Evolutionary conservation across 2,888 invertebrate genomes (phyloP), one percentile per base, ranked within the genome.

Genomic region (Callinectes sapidus): DNA sequence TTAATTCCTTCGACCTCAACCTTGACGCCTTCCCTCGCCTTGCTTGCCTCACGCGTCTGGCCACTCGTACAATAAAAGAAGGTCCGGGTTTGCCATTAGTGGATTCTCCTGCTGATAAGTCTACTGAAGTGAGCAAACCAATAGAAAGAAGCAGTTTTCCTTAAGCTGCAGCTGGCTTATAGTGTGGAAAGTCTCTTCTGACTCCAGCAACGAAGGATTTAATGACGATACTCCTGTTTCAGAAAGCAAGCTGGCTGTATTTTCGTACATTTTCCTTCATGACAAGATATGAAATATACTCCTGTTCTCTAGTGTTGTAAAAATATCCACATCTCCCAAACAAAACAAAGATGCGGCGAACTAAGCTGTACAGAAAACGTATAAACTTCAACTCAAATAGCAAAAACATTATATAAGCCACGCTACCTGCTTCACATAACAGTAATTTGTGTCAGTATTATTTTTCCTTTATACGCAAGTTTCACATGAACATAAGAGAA

Each of bases 381-480:
- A 48, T 48, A 48, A 48, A 48, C 48, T 48, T 48, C 48, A 48
- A 61, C 61, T 61, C 23, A 18, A 61, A 61, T 61, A 16, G 23
- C 61, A 61, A 61, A 61, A 61, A 61, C 61, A 61, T 61, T 61
- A 61, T 18, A 61, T 23, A 61, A 23, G 61, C 13, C 61, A 61
- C 18, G 61, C 61, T 61, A 61, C 61, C 61, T 61, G 61, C 61
- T 61, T 61, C 61, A 23, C 61, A 61, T 61, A 61, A 61, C 61
- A 61, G 23, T 61, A 61, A 61, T 61, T 61, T 61, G 61, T 61
- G 61, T 61, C 61, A 18, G 61, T 61, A 61, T 61, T 61, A 61
- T 61, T 61, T 61, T 61, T 61, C 61, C 61, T 61, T 61, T 61
- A 61, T 61, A 61, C 61, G 61, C 61, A 61, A 61, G 61, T 61